Percentiles rank a stretch among this genome's conserved stretches.
These are phyloP conservation scores for Botia kubotai DNA, from an alignment of 2,797 vertebrate genomes.

Conservation along the genomic window DNA sequence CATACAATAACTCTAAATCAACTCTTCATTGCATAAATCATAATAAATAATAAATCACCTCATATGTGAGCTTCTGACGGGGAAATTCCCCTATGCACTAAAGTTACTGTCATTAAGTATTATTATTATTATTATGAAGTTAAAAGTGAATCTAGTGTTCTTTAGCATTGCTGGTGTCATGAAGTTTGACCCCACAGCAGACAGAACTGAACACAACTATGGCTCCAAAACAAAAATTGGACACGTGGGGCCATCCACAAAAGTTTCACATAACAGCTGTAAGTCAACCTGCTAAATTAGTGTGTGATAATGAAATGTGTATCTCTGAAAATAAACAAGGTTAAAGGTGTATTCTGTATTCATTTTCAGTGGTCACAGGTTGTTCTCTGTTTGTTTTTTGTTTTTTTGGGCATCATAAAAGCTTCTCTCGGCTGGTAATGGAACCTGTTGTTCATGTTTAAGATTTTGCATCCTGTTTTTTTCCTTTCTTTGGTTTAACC, in stretches of 20 bases:
- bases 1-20: no score
- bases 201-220: neutral
- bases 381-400: conserved; percentile 26
- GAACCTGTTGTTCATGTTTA: conserved; percentile 32
- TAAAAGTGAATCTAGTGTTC: no score
- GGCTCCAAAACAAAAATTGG: no score
- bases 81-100: no score
- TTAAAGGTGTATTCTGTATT: neutral
- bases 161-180: no score
- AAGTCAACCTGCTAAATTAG: neutral
- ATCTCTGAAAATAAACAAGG: neutral
- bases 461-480: conserved; percentile 41
- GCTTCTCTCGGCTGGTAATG: conserved; percentile 14
- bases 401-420: conserved; percentile 5
- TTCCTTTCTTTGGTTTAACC: conserved; percentile 12
- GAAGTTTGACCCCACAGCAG: no score
- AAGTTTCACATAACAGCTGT: neutral
- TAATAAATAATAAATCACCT: no score
- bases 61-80: no score
- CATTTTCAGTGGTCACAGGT: neutral
- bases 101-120: no score
- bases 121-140: no score
- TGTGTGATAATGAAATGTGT: neutral
- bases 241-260: neutral
- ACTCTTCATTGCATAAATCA: no score